phyloP scores from a whole-genome alignment of 2,113 vertebrate genomes.

The Noctilio leporinus region DNA sequence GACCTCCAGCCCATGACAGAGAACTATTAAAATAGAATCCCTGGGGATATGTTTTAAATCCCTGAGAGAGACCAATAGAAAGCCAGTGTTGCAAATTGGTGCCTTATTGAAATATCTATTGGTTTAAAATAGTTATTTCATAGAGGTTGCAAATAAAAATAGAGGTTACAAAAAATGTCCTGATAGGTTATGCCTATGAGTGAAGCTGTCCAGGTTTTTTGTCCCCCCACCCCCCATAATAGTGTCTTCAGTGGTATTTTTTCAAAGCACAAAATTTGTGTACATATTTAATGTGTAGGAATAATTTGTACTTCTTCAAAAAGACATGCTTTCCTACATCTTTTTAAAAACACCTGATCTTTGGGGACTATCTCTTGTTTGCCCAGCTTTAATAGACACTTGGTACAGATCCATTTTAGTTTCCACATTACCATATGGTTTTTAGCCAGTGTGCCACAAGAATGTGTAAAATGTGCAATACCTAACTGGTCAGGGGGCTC shows the following conservation, averaged over 20 bases:
- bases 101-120: background rate
- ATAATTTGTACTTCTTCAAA: background rate
- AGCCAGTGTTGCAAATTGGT: background rate
- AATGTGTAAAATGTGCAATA: background rate
- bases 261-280: background rate
- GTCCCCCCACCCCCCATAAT: no score
- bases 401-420: background rate
- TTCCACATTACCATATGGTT: background rate
- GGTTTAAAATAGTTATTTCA: background rate
- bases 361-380: background rate
- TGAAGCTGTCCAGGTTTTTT: background rate
- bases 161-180: background rate
- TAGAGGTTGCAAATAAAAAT: background rate
- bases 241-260: background rate
- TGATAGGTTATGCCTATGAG: background rate
- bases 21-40: conserved; percentile 4
- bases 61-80: background rate
- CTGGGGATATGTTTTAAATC: background rate
- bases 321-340: background rate
- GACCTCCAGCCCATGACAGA: background rate
- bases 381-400: background rate
- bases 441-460: background rate
- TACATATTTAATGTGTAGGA: background rate
- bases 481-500: background rate
- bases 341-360: background rate